Base-by-base conservation (phyloP, 2,797 vertebrate species). In the Rachycentron canadum region DNA sequence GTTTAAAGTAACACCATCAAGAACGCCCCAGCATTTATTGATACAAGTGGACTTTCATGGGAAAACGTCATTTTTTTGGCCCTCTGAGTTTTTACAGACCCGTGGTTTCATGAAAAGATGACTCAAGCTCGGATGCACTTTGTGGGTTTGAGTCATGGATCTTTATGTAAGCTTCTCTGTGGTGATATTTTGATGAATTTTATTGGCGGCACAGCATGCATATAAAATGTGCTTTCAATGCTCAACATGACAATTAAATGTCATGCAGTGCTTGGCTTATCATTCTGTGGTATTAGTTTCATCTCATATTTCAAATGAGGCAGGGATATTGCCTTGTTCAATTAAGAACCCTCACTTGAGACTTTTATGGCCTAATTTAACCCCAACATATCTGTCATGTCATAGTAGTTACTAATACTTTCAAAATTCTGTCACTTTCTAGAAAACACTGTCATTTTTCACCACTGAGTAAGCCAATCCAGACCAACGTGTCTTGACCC, bases 141-240 rank as follows among this genome's bases (percentile, higher is more conserved):
- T 52, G 74, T 65, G 30, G 49, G 30, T 25, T 16, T 78, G 21
- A 75, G 63, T 78, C 82, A 81, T 58, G 30, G 53, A 40, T 70
- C 69, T 82, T 90, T 80, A 82, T 58, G 62, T 79, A 74, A 79
- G 52, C 71, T 65, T 36, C 59, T 64, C 53, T 23, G 28, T 53
- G 43, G 62, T 55, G 69, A 71, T 76, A 75, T 76, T 66, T 57
- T 57, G 56, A 68, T 63, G 32, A 36, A 57, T 78, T 64, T 73
- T 55, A 72, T 47, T 28, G 32, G 64, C 58, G 67, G 32, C 63
- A 12, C 28, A 19, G 50, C 36, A 12, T 57, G 71, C 59, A 70
- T 79, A 52, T 56, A 62, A 63, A 84, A 71, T 52, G 21, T 26
- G 45, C 23, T 57, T 28, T 68, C 65, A 78, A 81, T 40, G 49